A percentile compares a stretch with the other conserved stretches of the same genome.
phyloP scores from a whole-genome alignment of 2,797 vertebrate species.

The Chloroceryle inda region DNA sequence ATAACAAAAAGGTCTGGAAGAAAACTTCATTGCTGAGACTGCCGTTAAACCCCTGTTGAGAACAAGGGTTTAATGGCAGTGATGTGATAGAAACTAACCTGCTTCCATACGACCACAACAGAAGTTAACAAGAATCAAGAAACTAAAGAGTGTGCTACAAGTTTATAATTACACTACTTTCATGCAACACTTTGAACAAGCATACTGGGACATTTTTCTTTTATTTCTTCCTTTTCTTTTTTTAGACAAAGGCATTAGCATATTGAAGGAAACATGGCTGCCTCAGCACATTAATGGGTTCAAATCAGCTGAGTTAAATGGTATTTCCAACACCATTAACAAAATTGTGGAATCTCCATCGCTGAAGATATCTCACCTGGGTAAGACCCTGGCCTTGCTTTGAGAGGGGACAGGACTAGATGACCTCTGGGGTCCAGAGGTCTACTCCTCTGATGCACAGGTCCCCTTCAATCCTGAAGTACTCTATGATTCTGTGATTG shows the following conservation, averaged over 20 bases:
- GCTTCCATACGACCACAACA: not conserved
- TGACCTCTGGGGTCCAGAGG: not conserved
- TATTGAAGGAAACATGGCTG: not conserved
- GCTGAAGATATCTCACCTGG: not conserved
- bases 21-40: not conserved
- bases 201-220: not conserved
- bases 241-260: not conserved
- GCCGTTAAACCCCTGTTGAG: not conserved
- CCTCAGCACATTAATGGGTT: not conserved
- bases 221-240: no score
- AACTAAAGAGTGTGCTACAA: not conserved
- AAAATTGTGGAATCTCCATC: not conserved
- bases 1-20: not conserved
- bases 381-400: not conserved
- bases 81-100: not conserved
- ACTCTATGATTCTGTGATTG: not conserved
- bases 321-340: not conserved
- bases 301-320: not conserved
- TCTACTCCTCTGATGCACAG: not conserved
- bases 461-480: not conserved
- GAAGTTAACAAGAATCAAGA: not conserved
- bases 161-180: not conserved
- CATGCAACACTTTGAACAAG: not conserved
- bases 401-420: not conserved
- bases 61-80: not conserved